Evolutionary conservation across 2,113 vertebrate genomes (phyloP), one percentile per base, ranked within the genome.

Genomic region (Dicrurus megarhynchus): DNA sequence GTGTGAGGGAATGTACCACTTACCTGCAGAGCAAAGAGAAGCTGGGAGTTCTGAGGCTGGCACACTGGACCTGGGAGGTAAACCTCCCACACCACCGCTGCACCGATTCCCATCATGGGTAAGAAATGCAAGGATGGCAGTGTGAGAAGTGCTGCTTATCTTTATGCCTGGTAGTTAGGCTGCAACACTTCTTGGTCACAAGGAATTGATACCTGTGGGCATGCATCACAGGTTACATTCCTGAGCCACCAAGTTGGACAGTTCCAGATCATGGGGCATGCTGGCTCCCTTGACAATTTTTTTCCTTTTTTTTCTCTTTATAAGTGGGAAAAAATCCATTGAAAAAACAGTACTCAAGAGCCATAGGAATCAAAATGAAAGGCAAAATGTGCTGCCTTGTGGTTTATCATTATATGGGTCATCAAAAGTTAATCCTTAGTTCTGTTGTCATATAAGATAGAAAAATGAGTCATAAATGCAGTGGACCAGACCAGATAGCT

Each of bases 61-160:
- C 4, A 0, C 82, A 26, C 63, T 87, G 55, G 95, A 96, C 13
- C 22, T 69, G 7, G 94, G 83, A 76, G 92, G 98, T 64, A 99
- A 99, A 93, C 99, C 99, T 9, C 99, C 99, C 33, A 99, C 99
- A 13, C 99, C 99, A 44, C 99, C 99, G 0, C 95, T 99, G 60
- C 99, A 99, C 87, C 98, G 98, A 65, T 98, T 99, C 82, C 99
- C 99, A 14, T 99, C 98, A 1, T 99, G 99, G 99, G 99, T 99
- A 98, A 97, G 93, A 89, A 68, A 81, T 52, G 27, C 42, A 69
- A 37, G 19, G 71, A 37, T 13, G 39, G 4, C 30, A n/a, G 12
- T 33, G 27, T 65, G 55, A 39, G 32, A 80, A 63, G 5, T 64
- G 37, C 59, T 86, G 12, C 16, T 83, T 55, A 4, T 63, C 42